Base-by-base conservation (phyloP, 2,113 vertebrate species). In the Cephalopterus ornatus region DNA sequence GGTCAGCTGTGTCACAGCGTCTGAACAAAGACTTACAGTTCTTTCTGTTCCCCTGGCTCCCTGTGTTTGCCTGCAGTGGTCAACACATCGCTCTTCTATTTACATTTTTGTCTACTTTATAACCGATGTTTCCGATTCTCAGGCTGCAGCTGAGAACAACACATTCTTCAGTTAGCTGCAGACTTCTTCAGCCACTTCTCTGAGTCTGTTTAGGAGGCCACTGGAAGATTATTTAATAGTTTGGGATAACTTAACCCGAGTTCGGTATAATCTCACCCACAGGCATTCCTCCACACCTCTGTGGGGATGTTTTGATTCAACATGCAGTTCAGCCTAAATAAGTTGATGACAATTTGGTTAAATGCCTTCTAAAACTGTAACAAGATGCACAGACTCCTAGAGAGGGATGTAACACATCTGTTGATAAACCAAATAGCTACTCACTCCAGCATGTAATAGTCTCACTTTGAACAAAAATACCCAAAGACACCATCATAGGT, bases 11-110 rank as follows among this genome's bases (percentile, higher is more conserved):
- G 89, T 91, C 93, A 93, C 61, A 88, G 55, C 56, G 77, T 71
- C 84, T 2, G 35, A 91, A 92, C 88, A 95, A 94, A 94, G 91
- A 28, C 50, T 73, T 79, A 79, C 72, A 86, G 83, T 95, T 88
- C 88, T 92, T 86, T 52, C 83, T 84, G 35, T 55, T 95, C 61
- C 76, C 73, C 35, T 71, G 79, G 35, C 39, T 93, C 79, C 72
- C 27, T 52, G 35, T 3, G 4, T 95, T 93, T 87, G 52, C 41
- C 44, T 81, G 46, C 68, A 78, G 72, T 61, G 80, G 47, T 81
- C 80, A 91, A 47, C 55, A 50, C 41, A 46, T 86, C 0, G 0
- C 50, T 89, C 41, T 32, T 59, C 24, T 84, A 81, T 92, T 92
- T 95, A 92, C 39, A 55, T 78, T 93, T 93, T 88, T 91, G 50